Evolutionary conservation across 2,888 invertebrate genomes (phyloP).

Genomic region (Mythimna ferrago): DNA sequence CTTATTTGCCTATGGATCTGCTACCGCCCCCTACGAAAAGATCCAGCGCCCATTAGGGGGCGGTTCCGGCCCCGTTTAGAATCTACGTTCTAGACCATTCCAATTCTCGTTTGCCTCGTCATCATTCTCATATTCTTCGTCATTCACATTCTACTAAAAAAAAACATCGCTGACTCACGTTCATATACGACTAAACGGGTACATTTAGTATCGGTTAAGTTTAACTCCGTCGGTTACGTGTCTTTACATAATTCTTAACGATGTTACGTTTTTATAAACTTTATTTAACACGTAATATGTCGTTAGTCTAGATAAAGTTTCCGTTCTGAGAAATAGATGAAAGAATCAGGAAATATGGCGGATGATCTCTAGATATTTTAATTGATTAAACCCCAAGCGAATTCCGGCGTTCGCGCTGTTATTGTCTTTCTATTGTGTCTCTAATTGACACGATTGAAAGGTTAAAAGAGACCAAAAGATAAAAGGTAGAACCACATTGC

Average conservation of each 20-base stretch:
- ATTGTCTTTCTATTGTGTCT: too few species aligned
- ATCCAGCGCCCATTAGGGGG: too few species aligned
- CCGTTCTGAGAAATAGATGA: constrained; percentile 10
- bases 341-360: background rate
- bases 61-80: too few species aligned
- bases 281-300: constrained; percentile 43
- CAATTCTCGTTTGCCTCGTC: background rate
- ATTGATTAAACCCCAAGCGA: too few species aligned
- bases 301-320: constrained; percentile 26
- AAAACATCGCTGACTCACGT: background rate
- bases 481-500: too few species aligned
- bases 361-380: background rate
- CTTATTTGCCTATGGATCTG: too few species aligned
- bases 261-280: constrained; percentile 27
- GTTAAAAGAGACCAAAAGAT: too few species aligned
- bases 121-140: background rate
- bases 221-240: constrained; percentile 40
- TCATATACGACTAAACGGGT: constrained; percentile 1
- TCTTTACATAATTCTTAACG: constrained; percentile 35
- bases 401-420: too few species aligned
- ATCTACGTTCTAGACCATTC: background rate
- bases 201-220: constrained; percentile 15
- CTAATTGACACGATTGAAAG: too few species aligned
- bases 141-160: background rate
- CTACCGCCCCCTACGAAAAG: too few species aligned